Evolutionary conservation across 2,797 vertebrate species (phyloP), one percentile per base, ranked within the genome.

Genomic region (Varecia variegata): DNA sequence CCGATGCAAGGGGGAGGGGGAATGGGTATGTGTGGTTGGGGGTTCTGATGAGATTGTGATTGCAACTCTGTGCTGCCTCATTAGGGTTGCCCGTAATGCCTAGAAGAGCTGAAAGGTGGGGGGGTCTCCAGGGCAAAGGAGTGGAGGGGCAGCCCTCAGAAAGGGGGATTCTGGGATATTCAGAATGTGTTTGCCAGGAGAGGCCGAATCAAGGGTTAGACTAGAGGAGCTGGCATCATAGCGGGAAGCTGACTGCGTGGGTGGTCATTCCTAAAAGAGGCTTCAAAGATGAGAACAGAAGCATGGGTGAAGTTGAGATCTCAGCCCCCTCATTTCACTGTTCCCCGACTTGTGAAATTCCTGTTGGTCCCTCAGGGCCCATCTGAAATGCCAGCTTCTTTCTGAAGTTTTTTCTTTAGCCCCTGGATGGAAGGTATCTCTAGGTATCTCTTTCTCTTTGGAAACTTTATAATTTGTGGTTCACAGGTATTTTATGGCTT

Each of bases 361-460:
- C 11, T 43, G 13, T 50, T 62, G 47, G 45, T 77, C n/a, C 20
- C 70, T 92, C 17, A 27, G 54, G 54, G 50, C 45, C 58, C 54
- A 17, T 65, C 32, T 80, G 84, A 96, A 88, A 90, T 60, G 58
- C 67, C 62, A 85, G 38, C 23, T 94, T 54, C 92, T 85, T 38
- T 85, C 67, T 84, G 10, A 65, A 23, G 21, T 45, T 76, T 94
- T 90, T 89, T 40, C 20, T 76, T 93, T 56, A 85, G 40, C 21
- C 5, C 30, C 30, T 54, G 7, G 17, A n/a, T 62, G n/a, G 40
- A 45, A 77, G 43, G 5, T 47, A 12, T 93, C 17, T 93, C 45
- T 83, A 77, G 47, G 5, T 47, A 12, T 93, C 13, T 93, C 45
- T 83, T 62, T 94, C 68, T 82, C 80, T 83, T 74, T 71, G 58